A percentile compares a stretch with the other conserved stretches of the same genome.
Conservation (phyloP, 1,140 invertebrate genomes). For the Ceratina australensis region DNA sequence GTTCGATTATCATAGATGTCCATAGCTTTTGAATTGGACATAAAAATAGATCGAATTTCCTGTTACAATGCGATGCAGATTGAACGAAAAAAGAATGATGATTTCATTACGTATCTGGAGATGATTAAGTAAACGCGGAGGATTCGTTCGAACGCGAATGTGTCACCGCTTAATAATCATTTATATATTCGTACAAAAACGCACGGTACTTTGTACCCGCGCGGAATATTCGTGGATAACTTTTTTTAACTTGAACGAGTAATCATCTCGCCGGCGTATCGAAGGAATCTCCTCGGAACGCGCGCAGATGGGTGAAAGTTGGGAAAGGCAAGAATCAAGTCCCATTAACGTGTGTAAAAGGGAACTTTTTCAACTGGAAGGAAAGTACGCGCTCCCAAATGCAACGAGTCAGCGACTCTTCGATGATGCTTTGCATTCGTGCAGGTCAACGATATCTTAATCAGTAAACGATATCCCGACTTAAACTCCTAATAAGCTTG, state of each 20-base stretch:
- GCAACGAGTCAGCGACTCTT: conserved; percentile 19
- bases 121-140: background rate
- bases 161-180: background rate
- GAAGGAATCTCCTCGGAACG: background rate
- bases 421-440: background rate
- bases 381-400: background rate
- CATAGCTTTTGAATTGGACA: too few species aligned
- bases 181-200: background rate
- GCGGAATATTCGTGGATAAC: background rate
- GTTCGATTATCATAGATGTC: too few species aligned
- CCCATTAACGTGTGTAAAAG: background rate
- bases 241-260: background rate
- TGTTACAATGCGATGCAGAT: background rate
- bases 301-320: background rate
- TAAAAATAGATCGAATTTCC: background rate
- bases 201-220: too few species aligned
- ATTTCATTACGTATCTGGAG: conserved; percentile 9
- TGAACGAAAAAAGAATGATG: background rate
- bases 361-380: conserved; percentile 6
- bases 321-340: background rate
- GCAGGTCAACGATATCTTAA: background rate
- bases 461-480: too few species aligned
- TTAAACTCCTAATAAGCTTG: background rate
- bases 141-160: background rate
- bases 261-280: background rate